Percentiles rank a stretch among this genome's conserved stretches.
phyloP scores from a whole-genome alignment of 2,113 vertebrate genomes.

The Damaliscus lunatus region DNA sequence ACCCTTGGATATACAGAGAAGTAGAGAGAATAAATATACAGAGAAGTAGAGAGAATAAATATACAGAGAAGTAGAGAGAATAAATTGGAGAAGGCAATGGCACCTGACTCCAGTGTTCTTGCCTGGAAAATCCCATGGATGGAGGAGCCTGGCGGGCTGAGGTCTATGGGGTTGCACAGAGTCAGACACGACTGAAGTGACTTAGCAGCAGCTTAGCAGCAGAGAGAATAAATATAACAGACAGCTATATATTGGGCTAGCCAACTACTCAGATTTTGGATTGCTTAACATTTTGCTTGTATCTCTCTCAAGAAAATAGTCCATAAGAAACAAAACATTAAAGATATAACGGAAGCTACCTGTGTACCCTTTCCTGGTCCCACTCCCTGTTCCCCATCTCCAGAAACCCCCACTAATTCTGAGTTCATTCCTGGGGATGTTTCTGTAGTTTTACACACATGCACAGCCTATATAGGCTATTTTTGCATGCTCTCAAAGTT shows the following conservation, averaged over 20 bases:
- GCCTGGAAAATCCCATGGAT: too few species aligned
- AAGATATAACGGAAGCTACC: background rate
- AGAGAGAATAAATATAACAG: background rate
- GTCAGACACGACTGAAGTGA: too few species aligned
- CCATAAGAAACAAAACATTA: background rate
- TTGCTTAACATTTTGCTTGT: background rate
- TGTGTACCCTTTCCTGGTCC: background rate
- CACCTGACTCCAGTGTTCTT: too few species aligned
- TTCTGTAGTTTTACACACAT: background rate
- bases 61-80: too few species aligned
- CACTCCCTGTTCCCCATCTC: background rate
- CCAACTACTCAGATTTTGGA: background rate
- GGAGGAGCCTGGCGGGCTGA: too few species aligned
- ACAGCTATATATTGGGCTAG: background rate
- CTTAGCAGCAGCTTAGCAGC: too few species aligned
- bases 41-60: too few species aligned
- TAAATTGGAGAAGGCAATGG: too few species aligned
- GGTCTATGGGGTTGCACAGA: too few species aligned
- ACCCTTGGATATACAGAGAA: slow-evolving; percentile 1
- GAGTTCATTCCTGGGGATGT: background rate
- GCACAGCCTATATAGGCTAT: background rate
- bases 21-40: background rate
- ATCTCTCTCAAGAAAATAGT: background rate
- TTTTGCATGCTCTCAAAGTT: background rate
- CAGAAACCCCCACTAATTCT: background rate